phyloP scores from a whole-genome alignment of 1,140 invertebrate species.

The Ladona fulva region DNA sequence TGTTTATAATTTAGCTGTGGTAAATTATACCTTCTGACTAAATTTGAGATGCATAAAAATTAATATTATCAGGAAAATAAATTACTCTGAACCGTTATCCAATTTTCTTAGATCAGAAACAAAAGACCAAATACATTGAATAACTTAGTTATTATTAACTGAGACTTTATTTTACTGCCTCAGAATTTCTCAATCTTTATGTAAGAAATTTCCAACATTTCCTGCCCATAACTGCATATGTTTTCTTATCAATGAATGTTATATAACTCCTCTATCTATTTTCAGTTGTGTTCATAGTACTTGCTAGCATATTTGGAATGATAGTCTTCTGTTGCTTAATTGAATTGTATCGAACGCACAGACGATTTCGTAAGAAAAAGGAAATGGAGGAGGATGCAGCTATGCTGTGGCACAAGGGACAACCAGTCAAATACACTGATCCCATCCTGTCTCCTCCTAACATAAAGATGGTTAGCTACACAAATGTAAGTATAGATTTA shows the following conservation, averaged over 20 bases:
- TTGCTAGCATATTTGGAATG: conserved; percentile 29
- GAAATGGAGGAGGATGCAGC: conserved; percentile 59
- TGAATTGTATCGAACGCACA: conserved; percentile 32
- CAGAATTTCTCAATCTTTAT: not conserved
- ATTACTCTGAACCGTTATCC: too few species aligned
- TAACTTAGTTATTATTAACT: too few species aligned
- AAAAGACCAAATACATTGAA: too few species aligned
- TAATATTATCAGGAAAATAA: too few species aligned
- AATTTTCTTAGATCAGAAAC: too few species aligned
- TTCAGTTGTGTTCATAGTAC: conserved; percentile 31
- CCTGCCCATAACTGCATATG: too few species aligned
- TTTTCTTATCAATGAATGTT: not conserved
- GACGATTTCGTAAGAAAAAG: conserved; percentile 48
- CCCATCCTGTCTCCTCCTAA: conserved; percentile 13
- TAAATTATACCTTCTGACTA: too few species aligned
- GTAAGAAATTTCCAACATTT: too few species aligned
- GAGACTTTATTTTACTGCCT: too few species aligned
- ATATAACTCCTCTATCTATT: not conserved
- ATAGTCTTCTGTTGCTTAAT: conserved; percentile 29
- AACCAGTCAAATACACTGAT: conserved; percentile 33
- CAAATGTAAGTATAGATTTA: conserved; percentile 14
- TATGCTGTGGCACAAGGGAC: conserved; percentile 54
- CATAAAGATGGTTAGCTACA: conserved; percentile 18
- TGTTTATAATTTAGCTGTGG: too few species aligned
- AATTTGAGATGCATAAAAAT: too few species aligned